Percentiles rank a stretch among this genome's conserved stretches.
Conservation (phyloP, 1,140 invertebrate species). For the Gryllus bimaculatus region DNA sequence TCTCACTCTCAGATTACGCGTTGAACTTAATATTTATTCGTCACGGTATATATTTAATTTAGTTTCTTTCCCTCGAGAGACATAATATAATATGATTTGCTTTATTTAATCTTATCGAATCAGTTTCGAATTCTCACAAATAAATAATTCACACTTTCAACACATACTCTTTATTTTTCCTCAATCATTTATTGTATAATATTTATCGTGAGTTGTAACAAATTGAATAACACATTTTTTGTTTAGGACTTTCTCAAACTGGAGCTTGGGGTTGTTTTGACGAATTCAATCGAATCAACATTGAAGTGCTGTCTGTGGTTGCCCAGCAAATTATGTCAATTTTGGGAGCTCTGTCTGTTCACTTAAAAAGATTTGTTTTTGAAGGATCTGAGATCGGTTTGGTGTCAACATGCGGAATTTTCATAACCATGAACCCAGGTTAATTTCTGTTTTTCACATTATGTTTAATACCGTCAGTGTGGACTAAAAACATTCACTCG, state of each 20-base stretch:
- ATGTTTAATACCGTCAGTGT: background rate
- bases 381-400: conserved; percentile 67
- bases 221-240: conserved; percentile 1
- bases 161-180: background rate
- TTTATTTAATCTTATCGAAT: too few species aligned
- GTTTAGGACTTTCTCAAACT: conserved; percentile 56
- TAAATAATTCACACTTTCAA: background rate
- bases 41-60: too few species aligned
- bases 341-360: conserved; percentile 55
- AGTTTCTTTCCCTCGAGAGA: too few species aligned
- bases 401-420: conserved; percentile 68
- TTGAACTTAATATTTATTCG: too few species aligned
- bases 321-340: conserved; percentile 72
- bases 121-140: too few species aligned
- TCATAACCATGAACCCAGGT: conserved; percentile 87
- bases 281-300: conserved; percentile 84
- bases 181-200: background rate
- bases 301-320: conserved; percentile 82
- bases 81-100: too few species aligned
- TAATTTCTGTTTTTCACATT: background rate
- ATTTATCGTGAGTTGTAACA: background rate
- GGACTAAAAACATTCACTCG: background rate
- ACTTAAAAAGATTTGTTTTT: conserved; percentile 60
- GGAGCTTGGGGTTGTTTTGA: conserved; percentile 84
- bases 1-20: too few species aligned